Evolutionary conservation across 2,113 vertebrate genomes (phyloP).

Genomic region (Enhydra lutris): DNA sequence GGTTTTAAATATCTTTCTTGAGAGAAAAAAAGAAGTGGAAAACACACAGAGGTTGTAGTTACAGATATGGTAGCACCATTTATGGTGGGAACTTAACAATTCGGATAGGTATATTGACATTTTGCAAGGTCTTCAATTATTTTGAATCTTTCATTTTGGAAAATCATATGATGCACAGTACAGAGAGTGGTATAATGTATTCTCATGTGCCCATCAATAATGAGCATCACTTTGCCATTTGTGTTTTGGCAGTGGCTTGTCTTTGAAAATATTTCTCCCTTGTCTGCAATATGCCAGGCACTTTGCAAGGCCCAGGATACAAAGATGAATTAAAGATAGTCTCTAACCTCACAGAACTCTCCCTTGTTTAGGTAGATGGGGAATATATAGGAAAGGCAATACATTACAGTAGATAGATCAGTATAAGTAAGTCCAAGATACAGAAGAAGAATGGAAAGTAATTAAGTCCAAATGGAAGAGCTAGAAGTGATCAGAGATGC

Average conservation of each 20-base stretch:
- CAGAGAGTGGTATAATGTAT: neutral
- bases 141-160: neutral
- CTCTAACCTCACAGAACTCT: neutral
- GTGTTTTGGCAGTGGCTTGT: neutral
- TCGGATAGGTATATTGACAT: neutral
- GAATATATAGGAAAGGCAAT: neutral
- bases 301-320: neutral
- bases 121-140: neutral
- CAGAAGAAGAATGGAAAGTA: neutral
- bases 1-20: slow-evolving; percentile 9
- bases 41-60: neutral
- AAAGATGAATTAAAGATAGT: neutral
- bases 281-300: neutral
- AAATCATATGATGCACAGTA: neutral
- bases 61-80: neutral
- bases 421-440: neutral
- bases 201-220: neutral
- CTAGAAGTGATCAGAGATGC: neutral
- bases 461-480: neutral
- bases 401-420: neutral
- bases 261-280: neutral
- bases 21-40: neutral
- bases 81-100: neutral
- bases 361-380: neutral
- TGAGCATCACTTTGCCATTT: neutral